Percentiles rank a stretch among this genome's conserved stretches.
These are phyloP conservation scores for Therioaphis trifolii DNA, from an alignment of 2,888 invertebrate genomes.

Conservation along the genomic window DNA sequence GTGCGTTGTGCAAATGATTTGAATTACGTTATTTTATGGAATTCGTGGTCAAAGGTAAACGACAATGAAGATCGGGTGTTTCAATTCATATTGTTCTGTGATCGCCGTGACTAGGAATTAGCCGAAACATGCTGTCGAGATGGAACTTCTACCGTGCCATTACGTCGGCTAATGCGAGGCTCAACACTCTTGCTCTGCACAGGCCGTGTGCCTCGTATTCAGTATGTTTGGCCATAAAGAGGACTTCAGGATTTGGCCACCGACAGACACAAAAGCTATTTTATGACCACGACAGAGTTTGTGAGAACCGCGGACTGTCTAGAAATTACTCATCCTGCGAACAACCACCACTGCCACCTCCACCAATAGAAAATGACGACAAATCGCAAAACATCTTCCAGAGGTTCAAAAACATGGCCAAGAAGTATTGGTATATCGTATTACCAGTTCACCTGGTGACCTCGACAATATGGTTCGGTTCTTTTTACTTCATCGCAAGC, in stretches of 20 bases:
- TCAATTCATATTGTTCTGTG: neutral
- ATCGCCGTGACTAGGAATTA: neutral
- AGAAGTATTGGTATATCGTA: conserved; percentile 96
- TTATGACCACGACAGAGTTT: neutral
- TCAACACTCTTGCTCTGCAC: neutral
- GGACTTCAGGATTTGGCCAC: neutral
- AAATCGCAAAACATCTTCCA: conserved; percentile 77
- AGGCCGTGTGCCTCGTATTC: neutral
- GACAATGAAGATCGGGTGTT: neutral
- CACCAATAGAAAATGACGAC: conserved; percentile 64
- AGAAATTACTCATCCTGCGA: neutral
- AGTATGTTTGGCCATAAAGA: neutral
- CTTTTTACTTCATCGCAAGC: conserved; percentile 85
- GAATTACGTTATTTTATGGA: too few species aligned
- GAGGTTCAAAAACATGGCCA: conserved; percentile 90
- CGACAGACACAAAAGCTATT: neutral
- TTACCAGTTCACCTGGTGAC: conserved; percentile 92
- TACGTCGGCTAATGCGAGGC: neutral
- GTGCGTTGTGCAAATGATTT: too few species aligned
- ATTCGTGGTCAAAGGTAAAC: neutral
- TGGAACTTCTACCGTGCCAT: neutral
- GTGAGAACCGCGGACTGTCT: neutral
- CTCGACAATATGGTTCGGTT: conserved; percentile 87
- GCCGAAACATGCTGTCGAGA: conserved; percentile 1
- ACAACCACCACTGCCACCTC: neutral